Conservation (phyloP, 1,140 invertebrate species). For the Trichonephila inaurata region DNA sequence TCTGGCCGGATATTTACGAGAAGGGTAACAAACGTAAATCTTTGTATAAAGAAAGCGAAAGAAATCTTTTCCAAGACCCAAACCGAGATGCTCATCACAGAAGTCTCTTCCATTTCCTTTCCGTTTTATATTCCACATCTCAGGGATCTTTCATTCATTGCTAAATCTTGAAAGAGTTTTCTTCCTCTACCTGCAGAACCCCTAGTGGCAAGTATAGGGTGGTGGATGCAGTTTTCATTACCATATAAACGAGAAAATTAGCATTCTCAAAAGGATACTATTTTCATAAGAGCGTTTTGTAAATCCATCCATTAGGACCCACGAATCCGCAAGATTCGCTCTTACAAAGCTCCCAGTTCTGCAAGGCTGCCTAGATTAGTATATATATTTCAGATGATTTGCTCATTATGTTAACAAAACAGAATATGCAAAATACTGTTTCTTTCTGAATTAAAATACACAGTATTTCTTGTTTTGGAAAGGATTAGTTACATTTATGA, state of each 20-base stretch:
- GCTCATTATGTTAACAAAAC: too few species aligned
- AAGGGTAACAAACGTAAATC: constrained; percentile 50
- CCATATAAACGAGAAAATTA: constrained; percentile 77
- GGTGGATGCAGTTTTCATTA: constrained; percentile 71
- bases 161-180: constrained; percentile 64
- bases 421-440: too few species aligned
- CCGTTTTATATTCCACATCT: constrained; percentile 44
- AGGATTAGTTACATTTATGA: too few species aligned
- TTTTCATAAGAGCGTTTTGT: constrained; percentile 65
- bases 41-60: constrained; percentile 56
- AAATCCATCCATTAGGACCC: constrained; percentile 34
- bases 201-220: constrained; percentile 3
- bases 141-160: constrained; percentile 71
- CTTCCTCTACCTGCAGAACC: neutral
- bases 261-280: constrained; percentile 70
- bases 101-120: constrained; percentile 49
- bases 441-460: too few species aligned
- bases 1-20: constrained; percentile 61
- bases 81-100: constrained; percentile 55
- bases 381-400: neutral
- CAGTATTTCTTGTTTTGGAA: too few species aligned
- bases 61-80: constrained; percentile 32
- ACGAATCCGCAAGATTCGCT: constrained; percentile 22
- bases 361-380: neutral
- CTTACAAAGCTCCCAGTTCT: neutral